Evolutionary conservation across 2,113 vertebrate genomes (phyloP).

Genomic region (Romanogobio albipinnatus): DNA sequence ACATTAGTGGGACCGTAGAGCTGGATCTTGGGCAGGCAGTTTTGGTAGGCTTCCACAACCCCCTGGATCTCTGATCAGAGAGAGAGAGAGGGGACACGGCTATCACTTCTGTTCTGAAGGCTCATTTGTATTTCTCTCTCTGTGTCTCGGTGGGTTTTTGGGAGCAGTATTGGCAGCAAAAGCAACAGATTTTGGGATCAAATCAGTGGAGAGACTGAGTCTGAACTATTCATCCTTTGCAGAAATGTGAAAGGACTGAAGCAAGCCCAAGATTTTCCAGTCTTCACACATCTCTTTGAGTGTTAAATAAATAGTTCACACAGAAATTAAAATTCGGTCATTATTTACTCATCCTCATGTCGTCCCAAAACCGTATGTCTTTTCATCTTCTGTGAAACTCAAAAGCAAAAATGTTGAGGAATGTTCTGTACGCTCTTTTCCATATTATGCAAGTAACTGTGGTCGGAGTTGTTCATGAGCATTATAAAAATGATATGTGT

Average conservation of each 20-base stretch:
- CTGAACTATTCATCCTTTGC: background rate
- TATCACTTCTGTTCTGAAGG: slow-evolving; percentile 23
- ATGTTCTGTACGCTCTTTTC: background rate
- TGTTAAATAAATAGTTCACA: background rate
- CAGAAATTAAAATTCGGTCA: background rate
- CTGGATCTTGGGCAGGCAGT: slow-evolving; percentile 94
- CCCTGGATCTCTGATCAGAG: slow-evolving; percentile 87
- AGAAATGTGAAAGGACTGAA: slow-evolving; percentile 31
- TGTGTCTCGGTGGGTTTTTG: background rate
- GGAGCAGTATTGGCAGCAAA: slow-evolving; percentile 29
- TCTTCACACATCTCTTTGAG: background rate
- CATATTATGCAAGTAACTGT: background rate
- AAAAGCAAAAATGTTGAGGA: background rate
- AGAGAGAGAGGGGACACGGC: slow-evolving; percentile 33
- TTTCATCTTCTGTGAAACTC: background rate
- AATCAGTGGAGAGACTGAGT: background rate
- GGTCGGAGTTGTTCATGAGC: background rate
- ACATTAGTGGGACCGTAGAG: slow-evolving; percentile 95
- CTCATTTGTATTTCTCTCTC: slow-evolving; percentile 22
- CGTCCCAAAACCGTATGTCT: background rate
- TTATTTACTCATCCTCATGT: background rate
- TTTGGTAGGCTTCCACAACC: slow-evolving; percentile 94
- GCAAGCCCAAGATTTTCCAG: slow-evolving; percentile 18
- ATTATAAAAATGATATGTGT: background rate
- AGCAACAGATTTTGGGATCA: slow-evolving; percentile 39